Base-by-base conservation (phyloP, 1,140 invertebrate genomes). In the Zaprionus lachaisei region DNA sequence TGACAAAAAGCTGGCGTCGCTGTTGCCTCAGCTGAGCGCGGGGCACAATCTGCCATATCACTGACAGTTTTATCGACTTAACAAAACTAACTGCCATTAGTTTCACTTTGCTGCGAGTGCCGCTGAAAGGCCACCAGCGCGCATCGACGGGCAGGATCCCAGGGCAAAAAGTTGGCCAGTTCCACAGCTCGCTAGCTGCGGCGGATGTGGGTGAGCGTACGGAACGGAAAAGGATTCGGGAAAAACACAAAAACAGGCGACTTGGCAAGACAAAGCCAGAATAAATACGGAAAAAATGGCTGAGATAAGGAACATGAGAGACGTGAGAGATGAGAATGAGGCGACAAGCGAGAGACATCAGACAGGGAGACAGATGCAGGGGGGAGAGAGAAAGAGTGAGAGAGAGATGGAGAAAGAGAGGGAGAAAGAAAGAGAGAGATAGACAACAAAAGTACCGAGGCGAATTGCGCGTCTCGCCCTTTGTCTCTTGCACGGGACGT, bases 51-150 rank as follows among this genome's bases (percentile, higher is more conserved):
- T 91, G 86, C 82, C 82, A 91, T 91, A 91, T 91, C 89, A 91
- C 89, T 91, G 89, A 91, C 89, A 91, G 89, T 91, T 91, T 91
- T 91, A 91, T 91, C 89, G 89, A 91, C 89, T 91, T 91, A 91
- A 91, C 89, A 91, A 91, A 91, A 91, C 89, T 89, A 91, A 91
- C 89, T 91, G 89, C 84, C 89, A 91, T 91, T 91, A 91, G 89
- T 91, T 91, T 89, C 89, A 91, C 83, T 89, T 90, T 90, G 85
- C 81, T 90, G 81, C 76, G 79, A 89, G 79, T 90, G 84, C 74
- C 73, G 78, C 84, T 89, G 85, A 89, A 90, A 89, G 83, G 85
- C 81, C 70, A 81, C 81, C 73, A 89, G 83, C 14, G 37, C 14
- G 37, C 31, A 11, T 11, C 31, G 31, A 9, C 31, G 31, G 22